These are phyloP conservation scores for Sebastes fasciatus DNA, from an alignment of 2,113 vertebrate genomes.

Conservation along the genomic window DNA sequence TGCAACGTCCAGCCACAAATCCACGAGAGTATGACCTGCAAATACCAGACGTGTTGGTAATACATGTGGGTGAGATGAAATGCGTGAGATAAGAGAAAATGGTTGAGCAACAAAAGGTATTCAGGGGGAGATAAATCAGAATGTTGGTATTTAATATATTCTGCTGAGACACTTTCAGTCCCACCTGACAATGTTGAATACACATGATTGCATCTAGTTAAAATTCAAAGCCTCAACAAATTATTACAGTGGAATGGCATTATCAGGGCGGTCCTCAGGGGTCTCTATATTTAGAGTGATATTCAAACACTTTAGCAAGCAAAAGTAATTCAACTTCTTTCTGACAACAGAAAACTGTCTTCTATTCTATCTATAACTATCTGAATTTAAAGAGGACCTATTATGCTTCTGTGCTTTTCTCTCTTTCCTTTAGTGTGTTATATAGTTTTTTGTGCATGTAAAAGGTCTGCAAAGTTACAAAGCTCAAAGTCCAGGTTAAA, in stretches of 20 bases:
- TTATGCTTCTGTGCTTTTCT: too few species aligned
- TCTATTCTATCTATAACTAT: too few species aligned
- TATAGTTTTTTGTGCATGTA: too few species aligned
- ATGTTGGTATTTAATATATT: slow-evolving; percentile 13
- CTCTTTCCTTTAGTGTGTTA: too few species aligned
- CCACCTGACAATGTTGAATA: slow-evolving; percentile 5
- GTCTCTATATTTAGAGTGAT: slow-evolving; percentile 8
- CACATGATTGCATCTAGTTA: slow-evolving; percentile 12
- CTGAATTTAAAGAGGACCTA: too few species aligned
- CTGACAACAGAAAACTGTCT: background rate
- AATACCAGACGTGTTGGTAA: slow-evolving; percentile 32
- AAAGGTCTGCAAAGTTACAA: too few species aligned
- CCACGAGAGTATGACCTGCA: background rate
- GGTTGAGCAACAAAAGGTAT: slow-evolving; percentile 9
- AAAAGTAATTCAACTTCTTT: background rate
- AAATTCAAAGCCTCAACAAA: slow-evolving; percentile 25
- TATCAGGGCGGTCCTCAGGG: background rate
- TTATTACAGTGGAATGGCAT: background rate
- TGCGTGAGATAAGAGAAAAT: slow-evolving; percentile 1
- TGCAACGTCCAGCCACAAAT: slow-evolving; percentile 26
- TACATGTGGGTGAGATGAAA: slow-evolving; percentile 35
- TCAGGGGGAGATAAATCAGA: slow-evolving; percentile 2
- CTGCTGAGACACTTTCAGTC: background rate
- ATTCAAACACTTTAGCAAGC: background rate
- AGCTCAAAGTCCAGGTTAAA: too few species aligned